A percentile compares a stretch with the other conserved stretches of the same genome.
phyloP scores from a whole-genome alignment of 2,797 vertebrate species.

The Pteropus rufus region DNA sequence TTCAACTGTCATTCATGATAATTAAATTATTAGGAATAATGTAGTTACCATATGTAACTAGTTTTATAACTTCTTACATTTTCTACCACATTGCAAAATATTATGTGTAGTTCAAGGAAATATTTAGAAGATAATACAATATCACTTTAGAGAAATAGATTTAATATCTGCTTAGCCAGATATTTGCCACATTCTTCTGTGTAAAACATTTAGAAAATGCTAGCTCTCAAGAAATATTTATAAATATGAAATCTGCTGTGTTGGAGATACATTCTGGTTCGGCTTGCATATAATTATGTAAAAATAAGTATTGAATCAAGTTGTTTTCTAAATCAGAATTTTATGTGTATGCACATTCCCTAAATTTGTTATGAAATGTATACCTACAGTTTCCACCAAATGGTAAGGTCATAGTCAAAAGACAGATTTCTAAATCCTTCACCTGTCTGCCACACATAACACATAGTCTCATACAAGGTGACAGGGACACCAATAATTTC shows the following conservation, averaged over 20 bases:
- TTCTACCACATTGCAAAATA: background rate
- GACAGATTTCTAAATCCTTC: background rate
- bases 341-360: background rate
- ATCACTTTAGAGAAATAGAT: background rate
- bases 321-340: conserved; percentile 3
- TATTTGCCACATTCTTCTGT: background rate
- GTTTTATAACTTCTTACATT: background rate
- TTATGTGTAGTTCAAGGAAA: background rate
- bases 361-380: background rate
- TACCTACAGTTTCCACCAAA: background rate
- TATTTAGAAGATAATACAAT: background rate
- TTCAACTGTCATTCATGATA: background rate
- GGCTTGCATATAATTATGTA: background rate
- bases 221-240: conserved; percentile 23
- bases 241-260: background rate
- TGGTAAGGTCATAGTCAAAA: background rate
- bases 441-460: background rate
- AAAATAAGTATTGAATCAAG: background rate
- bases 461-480: background rate
- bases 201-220: conserved; percentile 16
- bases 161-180: background rate
- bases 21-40: background rate
- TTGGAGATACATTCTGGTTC: background rate
- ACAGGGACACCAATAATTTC: background rate
- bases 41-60: background rate